phyloP scores from a whole-genome alignment of 2,888 invertebrate species.

The Scaptomyza cyrtandrae region DNA sequence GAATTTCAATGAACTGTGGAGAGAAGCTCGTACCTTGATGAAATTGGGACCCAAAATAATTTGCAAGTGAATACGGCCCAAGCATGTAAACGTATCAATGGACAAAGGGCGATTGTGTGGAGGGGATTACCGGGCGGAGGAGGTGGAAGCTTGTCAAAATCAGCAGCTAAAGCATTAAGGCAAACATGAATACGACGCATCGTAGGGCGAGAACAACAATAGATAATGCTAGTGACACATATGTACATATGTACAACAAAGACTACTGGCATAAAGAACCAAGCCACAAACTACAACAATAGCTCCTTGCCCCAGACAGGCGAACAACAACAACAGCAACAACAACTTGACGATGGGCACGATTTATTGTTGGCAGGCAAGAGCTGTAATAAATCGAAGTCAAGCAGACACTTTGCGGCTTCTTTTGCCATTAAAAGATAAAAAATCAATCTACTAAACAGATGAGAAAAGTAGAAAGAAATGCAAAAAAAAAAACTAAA shows the following conservation, averaged over 20 bases:
- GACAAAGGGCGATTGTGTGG: not conserved
- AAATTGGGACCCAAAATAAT: conserved; percentile 32
- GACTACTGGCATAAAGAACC: conserved; percentile 18
- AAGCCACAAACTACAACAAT: conserved; percentile 36
- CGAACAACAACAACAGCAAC: conserved; percentile 12
- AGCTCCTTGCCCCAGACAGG: conserved; percentile 7
- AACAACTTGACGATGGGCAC: conserved; percentile 24
- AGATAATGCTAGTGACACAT: conserved; percentile 54
- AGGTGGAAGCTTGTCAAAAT: conserved; percentile 30
- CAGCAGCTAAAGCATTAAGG: conserved; percentile 28
- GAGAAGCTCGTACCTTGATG: conserved; percentile 19
- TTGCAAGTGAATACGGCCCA: conserved; percentile 15
- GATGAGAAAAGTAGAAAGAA: not conserved
- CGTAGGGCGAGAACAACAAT: conserved; percentile 34
- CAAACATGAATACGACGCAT: conserved; percentile 10
- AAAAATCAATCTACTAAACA: conserved; percentile 27
- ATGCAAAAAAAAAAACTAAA: not conserved
- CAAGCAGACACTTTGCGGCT: conserved; percentile 37
- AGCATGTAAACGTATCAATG: conserved; percentile 1
- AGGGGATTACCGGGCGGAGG: not conserved
- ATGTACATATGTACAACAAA: conserved; percentile 31
- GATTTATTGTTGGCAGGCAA: conserved; percentile 49
- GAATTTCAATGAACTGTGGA: conserved; percentile 25
- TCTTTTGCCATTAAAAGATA: conserved; percentile 41
- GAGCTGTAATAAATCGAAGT: conserved; percentile 48